Evolutionary conservation across 2,888 invertebrate genomes (phyloP).

Genomic region (Thymelicus sylvestris): DNA sequence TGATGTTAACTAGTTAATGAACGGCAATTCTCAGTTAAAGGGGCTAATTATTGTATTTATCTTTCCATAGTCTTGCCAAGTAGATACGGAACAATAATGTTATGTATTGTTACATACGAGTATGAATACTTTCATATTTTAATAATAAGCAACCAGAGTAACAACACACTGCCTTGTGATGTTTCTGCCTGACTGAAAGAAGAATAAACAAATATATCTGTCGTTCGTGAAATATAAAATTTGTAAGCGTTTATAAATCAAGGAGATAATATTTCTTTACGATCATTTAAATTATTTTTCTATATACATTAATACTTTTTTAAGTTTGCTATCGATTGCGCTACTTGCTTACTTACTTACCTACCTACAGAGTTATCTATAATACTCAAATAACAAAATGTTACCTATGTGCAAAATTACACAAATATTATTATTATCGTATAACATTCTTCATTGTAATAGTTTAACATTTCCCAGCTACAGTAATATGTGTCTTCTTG

Average conservation of each 20-base stretch:
- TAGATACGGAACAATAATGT: conserved; percentile 38
- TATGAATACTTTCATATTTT: conserved; percentile 17
- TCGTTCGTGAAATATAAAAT: background rate
- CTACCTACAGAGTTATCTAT: too few relatives aligned
- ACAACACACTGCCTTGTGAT: conserved; percentile 66
- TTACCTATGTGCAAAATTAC: too few relatives aligned
- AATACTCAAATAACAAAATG: too few relatives aligned
- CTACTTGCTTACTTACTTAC: too few relatives aligned
- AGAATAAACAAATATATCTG: conserved; percentile 21
- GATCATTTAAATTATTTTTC: too few relatives aligned
- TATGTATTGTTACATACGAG: background rate
- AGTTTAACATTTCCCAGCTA: background rate
- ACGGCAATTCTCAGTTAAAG: conserved; percentile 21
- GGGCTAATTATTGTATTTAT: conserved; percentile 11
- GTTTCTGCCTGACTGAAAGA: conserved; percentile 50
- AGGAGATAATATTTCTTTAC: background rate
- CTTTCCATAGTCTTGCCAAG: conserved; percentile 45
- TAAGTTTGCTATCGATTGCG: too few relatives aligned
- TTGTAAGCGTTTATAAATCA: background rate
- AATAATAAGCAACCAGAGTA: conserved; percentile 47
- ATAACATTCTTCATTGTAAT: background rate
- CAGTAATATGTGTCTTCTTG: conserved; percentile 8
- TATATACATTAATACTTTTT: too few relatives aligned
- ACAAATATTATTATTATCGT: too few relatives aligned
- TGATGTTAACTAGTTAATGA: background rate